Evolutionary conservation across 2,888 invertebrate genomes (phyloP), one percentile per base, ranked within the genome.

Genomic region (Anagyrus pseudococci): DNA sequence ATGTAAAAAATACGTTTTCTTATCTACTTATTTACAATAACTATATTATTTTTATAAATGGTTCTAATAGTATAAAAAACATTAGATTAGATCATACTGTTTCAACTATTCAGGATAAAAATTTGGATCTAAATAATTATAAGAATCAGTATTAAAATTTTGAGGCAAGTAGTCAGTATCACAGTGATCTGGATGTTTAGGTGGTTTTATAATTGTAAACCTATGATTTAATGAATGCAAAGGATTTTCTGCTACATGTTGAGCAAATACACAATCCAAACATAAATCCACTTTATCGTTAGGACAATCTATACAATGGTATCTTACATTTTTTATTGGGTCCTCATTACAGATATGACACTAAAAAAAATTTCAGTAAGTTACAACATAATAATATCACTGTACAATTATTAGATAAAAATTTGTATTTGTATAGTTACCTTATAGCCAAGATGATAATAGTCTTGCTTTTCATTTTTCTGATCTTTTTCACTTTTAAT

Each of bases 271-370:
- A 71, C 90, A 90, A 70, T 88, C 87, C 0, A 85, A 83, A 71
- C 91, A 91, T 69, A 87, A 85, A 75, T 90, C 88, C 0, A 89
- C 77, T 41, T 78, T 77, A 2, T 76, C 73, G 47, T 83, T 81
- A 7, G 8, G 25, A 72, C 91, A 92, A 58, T 86, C 85, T 25
- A 82, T 80, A 72, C 92, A 92, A 71, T 89, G 88, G 90, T 90
- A 92, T 58, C 89, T 82, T 13, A 85, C 84, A 13, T 88, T 89
- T 22, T 83, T 78, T 50, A 90, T 85, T 0, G 90, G 88, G 23
- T 87, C 85, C 65, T 85, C 85, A 1, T 83, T 81, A 73, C 92
- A 92, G 19, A 84, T 81, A 70, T 85, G 85, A 77, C 92, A 92
- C 85, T 80, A 60, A 29, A 59, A 64, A 50, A 43, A 66, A 29